Percentiles rank a stretch among this genome's conserved stretches.
phyloP scores from a whole-genome alignment of 2,888 invertebrate genomes.

The Adelphocoris suturalis region DNA sequence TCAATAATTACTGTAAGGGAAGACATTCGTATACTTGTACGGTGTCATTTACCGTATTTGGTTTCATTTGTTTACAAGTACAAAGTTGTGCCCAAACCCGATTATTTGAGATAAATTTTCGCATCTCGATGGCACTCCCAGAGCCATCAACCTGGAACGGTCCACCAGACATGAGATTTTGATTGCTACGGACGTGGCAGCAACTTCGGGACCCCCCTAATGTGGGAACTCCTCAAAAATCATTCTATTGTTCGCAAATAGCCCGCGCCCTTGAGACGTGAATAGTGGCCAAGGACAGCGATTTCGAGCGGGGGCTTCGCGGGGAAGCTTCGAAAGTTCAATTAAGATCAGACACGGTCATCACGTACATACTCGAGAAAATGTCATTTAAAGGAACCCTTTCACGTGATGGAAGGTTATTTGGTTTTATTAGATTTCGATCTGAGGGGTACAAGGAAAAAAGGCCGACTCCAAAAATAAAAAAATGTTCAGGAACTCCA shows the following conservation, averaged over 20 bases:
- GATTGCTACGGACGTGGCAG: conserved; percentile 46
- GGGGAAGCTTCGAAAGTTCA: neutral
- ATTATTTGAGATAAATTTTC: too few relatives aligned
- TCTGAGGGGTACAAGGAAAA: too few relatives aligned
- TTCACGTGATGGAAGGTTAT: neutral
- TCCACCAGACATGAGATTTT: conserved; percentile 20
- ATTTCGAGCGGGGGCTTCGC: conserved; percentile 28
- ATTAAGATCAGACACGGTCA: neutral
- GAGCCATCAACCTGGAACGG: neutral
- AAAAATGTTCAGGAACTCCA: too few relatives aligned
- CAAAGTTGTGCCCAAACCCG: too few relatives aligned
- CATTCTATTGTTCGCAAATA: conserved; percentile 53
- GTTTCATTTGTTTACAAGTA: too few relatives aligned
- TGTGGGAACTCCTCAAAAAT: conserved; percentile 58
- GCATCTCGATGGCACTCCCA: too few relatives aligned
- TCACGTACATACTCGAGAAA: neutral
- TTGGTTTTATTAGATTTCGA: neutral
- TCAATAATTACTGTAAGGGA: too few relatives aligned
- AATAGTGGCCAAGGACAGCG: conserved; percentile 53
- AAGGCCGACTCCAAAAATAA: too few relatives aligned
- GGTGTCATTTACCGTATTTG: too few relatives aligned
- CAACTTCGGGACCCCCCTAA: conserved; percentile 35
- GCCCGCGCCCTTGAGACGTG: conserved; percentile 48
- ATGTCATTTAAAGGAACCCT: neutral
- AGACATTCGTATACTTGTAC: too few relatives aligned